These are phyloP conservation scores for Eledone cirrhosa DNA, from an alignment of 2,888 invertebrate species.

Conservation along the genomic window DNA sequence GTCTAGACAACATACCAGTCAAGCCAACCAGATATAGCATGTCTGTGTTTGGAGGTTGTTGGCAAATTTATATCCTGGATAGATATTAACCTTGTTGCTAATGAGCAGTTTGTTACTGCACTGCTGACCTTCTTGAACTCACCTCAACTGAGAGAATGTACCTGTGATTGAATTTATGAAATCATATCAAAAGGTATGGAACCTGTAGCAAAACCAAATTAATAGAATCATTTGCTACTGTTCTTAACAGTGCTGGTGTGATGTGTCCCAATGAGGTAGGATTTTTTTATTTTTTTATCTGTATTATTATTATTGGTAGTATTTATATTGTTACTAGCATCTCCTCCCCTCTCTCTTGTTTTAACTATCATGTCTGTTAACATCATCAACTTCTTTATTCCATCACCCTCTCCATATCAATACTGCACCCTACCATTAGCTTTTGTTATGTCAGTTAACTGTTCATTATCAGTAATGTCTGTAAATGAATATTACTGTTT, in stretches of 20 bases:
- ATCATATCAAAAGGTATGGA: constrained; percentile 73
- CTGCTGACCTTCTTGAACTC: constrained; percentile 67
- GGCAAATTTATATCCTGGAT: constrained; percentile 73
- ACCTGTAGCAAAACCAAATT: constrained; percentile 69
- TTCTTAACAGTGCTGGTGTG: constrained; percentile 66
- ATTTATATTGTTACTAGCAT: no score
- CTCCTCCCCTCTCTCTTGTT: no score
- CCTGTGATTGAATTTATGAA: constrained; percentile 70
- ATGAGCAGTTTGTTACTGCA: constrained; percentile 70
- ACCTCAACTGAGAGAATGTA: constrained; percentile 66
- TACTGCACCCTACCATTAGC: no score
- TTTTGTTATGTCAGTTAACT: neutral
- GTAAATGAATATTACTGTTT: neutral
- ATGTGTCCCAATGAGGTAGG: constrained; percentile 64
- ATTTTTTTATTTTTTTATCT: neutral
- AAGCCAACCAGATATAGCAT: constrained; percentile 63
- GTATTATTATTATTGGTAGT: no score
- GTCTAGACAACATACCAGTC: constrained; percentile 67
- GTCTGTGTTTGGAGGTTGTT: constrained; percentile 69
- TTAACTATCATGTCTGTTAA: no score
- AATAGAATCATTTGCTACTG: constrained; percentile 68
- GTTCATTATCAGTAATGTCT: neutral
- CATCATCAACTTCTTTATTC: no score
- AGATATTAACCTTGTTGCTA: constrained; percentile 71
- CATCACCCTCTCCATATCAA: no score